Evolutionary conservation across 2,797 vertebrate genomes (phyloP).

Genomic region (Cyclopterus lumpus): DNA sequence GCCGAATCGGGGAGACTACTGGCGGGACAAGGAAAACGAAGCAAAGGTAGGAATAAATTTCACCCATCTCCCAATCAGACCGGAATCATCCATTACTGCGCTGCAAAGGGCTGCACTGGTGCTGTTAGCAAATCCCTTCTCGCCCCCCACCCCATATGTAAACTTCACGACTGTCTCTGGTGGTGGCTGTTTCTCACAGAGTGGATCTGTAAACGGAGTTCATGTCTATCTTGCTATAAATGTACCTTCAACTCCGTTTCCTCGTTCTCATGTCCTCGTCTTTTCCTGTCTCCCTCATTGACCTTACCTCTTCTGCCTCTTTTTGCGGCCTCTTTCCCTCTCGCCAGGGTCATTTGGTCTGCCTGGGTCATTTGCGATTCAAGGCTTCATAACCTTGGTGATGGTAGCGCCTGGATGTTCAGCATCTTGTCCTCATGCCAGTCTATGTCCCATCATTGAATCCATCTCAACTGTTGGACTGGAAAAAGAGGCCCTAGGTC

Average conservation of each 20-base stretch:
- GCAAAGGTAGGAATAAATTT: constrained; percentile 88
- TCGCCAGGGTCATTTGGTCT: constrained; percentile 79
- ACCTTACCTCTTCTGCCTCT: constrained; percentile 78
- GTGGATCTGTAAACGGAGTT: constrained; percentile 74
- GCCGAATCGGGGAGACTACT: constrained; percentile 89
- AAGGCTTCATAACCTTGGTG: constrained; percentile 79
- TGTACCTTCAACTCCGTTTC: constrained; percentile 75
- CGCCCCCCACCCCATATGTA: constrained; percentile 76
- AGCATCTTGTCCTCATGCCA: constrained; percentile 83
- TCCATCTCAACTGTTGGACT: constrained; percentile 80
- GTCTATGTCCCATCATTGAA: constrained; percentile 83
- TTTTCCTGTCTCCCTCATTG: constrained; percentile 78
- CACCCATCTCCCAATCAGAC: constrained; percentile 84
- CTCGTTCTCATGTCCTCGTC: constrained; percentile 77
- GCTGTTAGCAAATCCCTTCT: constrained; percentile 77
- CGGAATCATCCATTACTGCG: constrained; percentile 83
- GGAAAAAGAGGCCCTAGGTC: constrained; percentile 75
- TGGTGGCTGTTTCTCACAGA: constrained; percentile 80
- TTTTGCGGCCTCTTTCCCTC: constrained; percentile 77
- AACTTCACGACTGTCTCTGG: constrained; percentile 81
- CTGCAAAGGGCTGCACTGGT: constrained; percentile 83
- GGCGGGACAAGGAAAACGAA: constrained; percentile 89
- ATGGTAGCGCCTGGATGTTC: constrained; percentile 79
- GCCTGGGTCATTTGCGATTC: constrained; percentile 77
- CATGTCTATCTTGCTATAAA: constrained; percentile 80